These are phyloP conservation scores for Saccostrea cuccullata DNA, from an alignment of 1,140 invertebrate genomes.

Conservation along the genomic window DNA sequence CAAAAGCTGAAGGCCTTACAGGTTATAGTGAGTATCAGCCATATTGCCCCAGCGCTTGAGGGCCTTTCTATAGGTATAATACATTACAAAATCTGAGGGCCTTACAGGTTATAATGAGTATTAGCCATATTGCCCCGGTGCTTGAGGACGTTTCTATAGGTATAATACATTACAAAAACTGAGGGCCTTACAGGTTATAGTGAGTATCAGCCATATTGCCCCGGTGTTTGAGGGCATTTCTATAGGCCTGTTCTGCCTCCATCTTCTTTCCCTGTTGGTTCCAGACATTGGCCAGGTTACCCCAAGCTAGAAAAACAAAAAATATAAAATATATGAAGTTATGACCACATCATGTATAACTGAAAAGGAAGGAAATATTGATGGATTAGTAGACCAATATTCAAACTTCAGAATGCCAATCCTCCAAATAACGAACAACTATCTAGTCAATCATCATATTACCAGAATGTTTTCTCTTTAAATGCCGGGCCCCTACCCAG, in stretches of 20 bases:
- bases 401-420: too few species aligned
- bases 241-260: slow-evolving; percentile 97
- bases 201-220: slow-evolving; percentile 98
- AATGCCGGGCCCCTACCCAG: too few species aligned
- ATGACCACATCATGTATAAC: too few species aligned
- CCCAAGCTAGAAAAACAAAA: slow-evolving; percentile 84
- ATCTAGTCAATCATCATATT: too few species aligned
- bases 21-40: slow-evolving; percentile 98
- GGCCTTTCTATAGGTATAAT: slow-evolving; percentile 90
- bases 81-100: background rate
- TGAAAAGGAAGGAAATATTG: too few species aligned
- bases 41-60: slow-evolving; percentile 95
- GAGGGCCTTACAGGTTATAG: slow-evolving; percentile 94
- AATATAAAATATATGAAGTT: background rate
- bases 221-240: slow-evolving; percentile 94
- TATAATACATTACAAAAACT: too few species aligned
- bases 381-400: too few species aligned
- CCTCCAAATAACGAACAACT: too few species aligned
- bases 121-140: slow-evolving; percentile 97
- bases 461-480: too few species aligned
- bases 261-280: slow-evolving; percentile 87
- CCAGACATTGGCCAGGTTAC: slow-evolving; percentile 80
- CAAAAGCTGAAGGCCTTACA: slow-evolving; percentile 85
- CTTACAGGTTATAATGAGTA: slow-evolving; percentile 99
- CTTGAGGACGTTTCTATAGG: slow-evolving; percentile 94